Conservation (phyloP, 1,140 invertebrate species). For the Manduca sexta region DNA sequence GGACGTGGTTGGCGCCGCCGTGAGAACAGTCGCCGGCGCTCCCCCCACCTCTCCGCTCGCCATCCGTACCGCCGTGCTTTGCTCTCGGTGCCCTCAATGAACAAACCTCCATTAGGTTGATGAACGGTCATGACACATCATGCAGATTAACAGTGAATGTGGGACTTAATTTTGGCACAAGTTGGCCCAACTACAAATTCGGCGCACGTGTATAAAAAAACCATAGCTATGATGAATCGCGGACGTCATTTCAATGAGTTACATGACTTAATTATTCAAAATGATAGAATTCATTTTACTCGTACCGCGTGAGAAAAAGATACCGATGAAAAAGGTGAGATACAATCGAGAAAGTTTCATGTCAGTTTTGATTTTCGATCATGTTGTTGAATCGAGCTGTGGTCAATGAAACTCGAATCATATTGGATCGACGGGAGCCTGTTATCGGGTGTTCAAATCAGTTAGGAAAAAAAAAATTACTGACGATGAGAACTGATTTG, state of each 20-base stretch:
- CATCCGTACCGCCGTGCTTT: slow-evolving; percentile 28
- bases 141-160: slow-evolving; percentile 7
- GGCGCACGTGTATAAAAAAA: slow-evolving; percentile 38
- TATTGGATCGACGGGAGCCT: slow-evolving; percentile 6
- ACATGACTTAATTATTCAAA: slow-evolving; percentile 46
- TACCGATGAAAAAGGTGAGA: slow-evolving; percentile 33
- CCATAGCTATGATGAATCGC: slow-evolving; percentile 42
- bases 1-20: slow-evolving; percentile 46
- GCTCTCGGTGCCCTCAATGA: slow-evolving; percentile 1
- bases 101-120: background rate
- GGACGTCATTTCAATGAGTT: slow-evolving; percentile 34
- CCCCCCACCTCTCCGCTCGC: too few relatives aligned
- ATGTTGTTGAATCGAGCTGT: slow-evolving; percentile 3
- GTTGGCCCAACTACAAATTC: slow-evolving; percentile 28
- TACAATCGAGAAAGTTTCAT: slow-evolving; percentile 26
- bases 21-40: slow-evolving; percentile 42
- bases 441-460: slow-evolving; percentile 21
- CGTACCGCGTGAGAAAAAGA: slow-evolving; percentile 50
- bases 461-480: slow-evolving; percentile 27
- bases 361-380: slow-evolving; percentile 7
- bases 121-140: background rate
- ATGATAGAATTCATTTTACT: slow-evolving; percentile 37
- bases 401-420: slow-evolving; percentile 1
- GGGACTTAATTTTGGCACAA: slow-evolving; percentile 16
- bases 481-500: slow-evolving; percentile 30